These are phyloP conservation scores for Calidris pygmaea DNA, from an alignment of 2,113 vertebrate species.

Conservation along the genomic window DNA sequence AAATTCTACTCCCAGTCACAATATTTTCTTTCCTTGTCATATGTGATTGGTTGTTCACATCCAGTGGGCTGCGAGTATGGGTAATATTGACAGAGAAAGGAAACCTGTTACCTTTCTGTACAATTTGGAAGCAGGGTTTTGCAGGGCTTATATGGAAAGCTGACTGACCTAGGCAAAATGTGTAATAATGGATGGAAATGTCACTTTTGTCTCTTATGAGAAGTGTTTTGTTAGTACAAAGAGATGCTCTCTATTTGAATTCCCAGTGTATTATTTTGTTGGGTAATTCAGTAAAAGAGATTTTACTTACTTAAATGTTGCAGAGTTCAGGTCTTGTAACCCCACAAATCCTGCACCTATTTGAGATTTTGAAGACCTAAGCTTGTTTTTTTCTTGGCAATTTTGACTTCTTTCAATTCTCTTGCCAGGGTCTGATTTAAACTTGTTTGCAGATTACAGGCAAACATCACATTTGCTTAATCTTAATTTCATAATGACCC, in stretches of 20 bases:
- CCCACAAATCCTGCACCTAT: background rate
- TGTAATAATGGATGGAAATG: background rate
- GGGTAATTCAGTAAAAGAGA: background rate
- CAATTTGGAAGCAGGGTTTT: background rate
- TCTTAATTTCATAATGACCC: background rate
- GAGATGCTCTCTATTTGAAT: background rate
- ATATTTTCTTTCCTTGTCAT: background rate
- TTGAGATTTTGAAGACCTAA: background rate
- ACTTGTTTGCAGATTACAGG: background rate
- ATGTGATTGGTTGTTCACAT: background rate
- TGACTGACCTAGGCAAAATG: background rate
- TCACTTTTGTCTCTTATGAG: background rate
- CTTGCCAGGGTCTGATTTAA: background rate
- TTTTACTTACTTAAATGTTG: background rate
- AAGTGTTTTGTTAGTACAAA: background rate
- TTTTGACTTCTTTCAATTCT: background rate
- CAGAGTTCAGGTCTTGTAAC: background rate
- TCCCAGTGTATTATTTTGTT: background rate
- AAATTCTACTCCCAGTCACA: background rate
- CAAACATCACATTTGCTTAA: background rate
- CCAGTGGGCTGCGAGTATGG: background rate
- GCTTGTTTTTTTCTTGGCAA: background rate
- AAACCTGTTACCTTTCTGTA: background rate
- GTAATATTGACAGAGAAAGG: background rate
- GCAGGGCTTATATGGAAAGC: background rate